Evolutionary conservation across 2,888 invertebrate species (phyloP), one percentile per base, ranked within the genome.

Genomic region (Lochmaea crataegi): DNA sequence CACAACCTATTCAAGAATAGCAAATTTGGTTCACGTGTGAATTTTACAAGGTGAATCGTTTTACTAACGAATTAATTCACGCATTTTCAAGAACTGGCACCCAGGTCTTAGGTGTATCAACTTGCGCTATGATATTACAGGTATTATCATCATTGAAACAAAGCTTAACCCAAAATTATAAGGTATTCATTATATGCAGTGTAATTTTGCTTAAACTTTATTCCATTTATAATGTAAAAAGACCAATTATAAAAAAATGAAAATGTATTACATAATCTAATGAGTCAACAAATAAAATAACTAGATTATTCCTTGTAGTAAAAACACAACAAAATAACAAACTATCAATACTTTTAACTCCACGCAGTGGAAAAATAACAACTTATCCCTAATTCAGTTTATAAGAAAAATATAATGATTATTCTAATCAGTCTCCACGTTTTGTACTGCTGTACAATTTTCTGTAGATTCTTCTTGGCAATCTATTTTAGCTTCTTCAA

Each of bases 251-350:
- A 38, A 60, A 60, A 57, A 57, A 60, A 58, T 6, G 12, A 10
- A 58, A 58, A 32, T 32, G n/a, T n/a, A 32, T 60, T 60, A 32
- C 38, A 32, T 7, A 60, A 32, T 38, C 14, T 60, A 9, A 26
- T 32, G 2, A 10, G 14, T 60, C 60, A 60, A 60, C 22, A 60
- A 60, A 60, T 60, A 60, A 60, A 60, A 57, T 4, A 56, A 56
- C 10, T 18, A 26, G 1, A 9, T 57, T 57, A 57, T 57, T 18
- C 18, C 11, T 57, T 56, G 3, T 14, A 60, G 7, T 32, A 26
- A 14, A 32, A 60, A n/a, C 10, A 60, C 32, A 38, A 38, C 32
- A 38, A 60, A 60, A 48, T 48, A 7, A 48, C 5, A 48, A 48
- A 45, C 45, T 45, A 1, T 48, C 3, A 48, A 48, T 48, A 48